A percentile compares a stretch with the other conserved stretches of the same genome.
Conservation (phyloP, 2,113 vertebrate species). For the Camelus bactrianus region DNA sequence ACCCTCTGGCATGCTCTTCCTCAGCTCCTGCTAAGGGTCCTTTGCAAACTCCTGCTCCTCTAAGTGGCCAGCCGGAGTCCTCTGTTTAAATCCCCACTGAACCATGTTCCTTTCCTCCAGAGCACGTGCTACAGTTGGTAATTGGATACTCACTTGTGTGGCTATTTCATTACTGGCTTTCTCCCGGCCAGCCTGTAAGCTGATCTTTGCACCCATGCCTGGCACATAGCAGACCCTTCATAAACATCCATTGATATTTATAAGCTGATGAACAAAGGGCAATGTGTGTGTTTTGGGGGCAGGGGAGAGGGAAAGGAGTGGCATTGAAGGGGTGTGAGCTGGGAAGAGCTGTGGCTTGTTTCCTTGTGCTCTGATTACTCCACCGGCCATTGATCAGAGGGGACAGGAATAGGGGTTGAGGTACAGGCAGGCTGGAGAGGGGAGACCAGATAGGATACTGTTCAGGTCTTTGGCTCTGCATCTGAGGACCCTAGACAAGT, state of each 20-base stretch:
- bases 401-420: background rate
- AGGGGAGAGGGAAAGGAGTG: accelerated
- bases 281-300: background rate
- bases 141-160: background rate
- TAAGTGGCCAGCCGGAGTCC: background rate
- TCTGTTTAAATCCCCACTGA: background rate
- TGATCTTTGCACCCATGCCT: background rate
- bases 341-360: background rate
- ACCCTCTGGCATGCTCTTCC: background rate
- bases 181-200: background rate
- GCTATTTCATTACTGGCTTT: background rate
- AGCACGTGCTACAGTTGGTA: background rate
- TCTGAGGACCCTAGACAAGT: background rate
- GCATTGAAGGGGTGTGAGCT: background rate
- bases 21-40: background rate
- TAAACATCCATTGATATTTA: background rate
- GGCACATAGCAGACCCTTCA: background rate
- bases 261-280: background rate
- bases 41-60: background rate
- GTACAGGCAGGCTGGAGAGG: background rate
- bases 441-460: background rate
- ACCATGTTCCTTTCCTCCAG: background rate
- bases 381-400: background rate
- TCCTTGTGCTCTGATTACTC: background rate
- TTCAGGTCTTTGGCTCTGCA: background rate